A percentile compares a stretch with the other conserved stretches of the same genome.
Conservation (phyloP, 2,113 vertebrate genomes). For the Sinocyclocheilus maitianheensis region DNA sequence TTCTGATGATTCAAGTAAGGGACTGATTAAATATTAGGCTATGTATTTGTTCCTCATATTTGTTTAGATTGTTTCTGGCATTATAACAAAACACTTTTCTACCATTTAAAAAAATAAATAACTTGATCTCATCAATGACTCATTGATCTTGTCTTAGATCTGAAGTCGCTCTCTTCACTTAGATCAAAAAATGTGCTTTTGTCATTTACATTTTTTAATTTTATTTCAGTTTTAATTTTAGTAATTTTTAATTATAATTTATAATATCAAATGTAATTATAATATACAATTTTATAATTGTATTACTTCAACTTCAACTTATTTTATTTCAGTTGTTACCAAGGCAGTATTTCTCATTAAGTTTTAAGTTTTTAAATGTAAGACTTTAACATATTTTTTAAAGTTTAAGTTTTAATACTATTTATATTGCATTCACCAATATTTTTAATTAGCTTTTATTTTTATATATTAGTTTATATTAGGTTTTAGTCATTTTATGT, state of each 20-base stretch:
- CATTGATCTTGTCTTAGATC: not conserved
- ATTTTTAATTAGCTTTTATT: too few relatives aligned
- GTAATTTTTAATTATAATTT: too few relatives aligned
- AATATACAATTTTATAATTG: too few relatives aligned
- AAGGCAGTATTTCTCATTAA: not conserved
- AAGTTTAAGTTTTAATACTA: too few relatives aligned
- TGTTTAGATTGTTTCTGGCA: not conserved
- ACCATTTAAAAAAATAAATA: not conserved
- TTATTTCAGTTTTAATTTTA: too few relatives aligned
- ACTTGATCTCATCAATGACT: not conserved
- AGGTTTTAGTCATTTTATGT: too few relatives aligned
- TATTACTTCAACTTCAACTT: too few relatives aligned
- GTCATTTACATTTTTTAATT: too few relatives aligned
- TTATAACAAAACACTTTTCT: not conserved
- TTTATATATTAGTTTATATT: not conserved
- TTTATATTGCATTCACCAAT: too few relatives aligned
- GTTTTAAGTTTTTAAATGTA: too few relatives aligned
- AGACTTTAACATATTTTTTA: too few relatives aligned
- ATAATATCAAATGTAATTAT: too few relatives aligned
- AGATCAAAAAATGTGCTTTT: not conserved
- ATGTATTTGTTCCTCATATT: not conserved
- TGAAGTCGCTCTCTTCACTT: not conserved
- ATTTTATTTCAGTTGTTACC: not conserved
- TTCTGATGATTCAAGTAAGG: not conserved
- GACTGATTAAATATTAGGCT: not conserved